Evolutionary conservation across 2,888 invertebrate species (phyloP), one percentile per base, ranked within the genome.

Genomic region (Ypsolopha scabrella): DNA sequence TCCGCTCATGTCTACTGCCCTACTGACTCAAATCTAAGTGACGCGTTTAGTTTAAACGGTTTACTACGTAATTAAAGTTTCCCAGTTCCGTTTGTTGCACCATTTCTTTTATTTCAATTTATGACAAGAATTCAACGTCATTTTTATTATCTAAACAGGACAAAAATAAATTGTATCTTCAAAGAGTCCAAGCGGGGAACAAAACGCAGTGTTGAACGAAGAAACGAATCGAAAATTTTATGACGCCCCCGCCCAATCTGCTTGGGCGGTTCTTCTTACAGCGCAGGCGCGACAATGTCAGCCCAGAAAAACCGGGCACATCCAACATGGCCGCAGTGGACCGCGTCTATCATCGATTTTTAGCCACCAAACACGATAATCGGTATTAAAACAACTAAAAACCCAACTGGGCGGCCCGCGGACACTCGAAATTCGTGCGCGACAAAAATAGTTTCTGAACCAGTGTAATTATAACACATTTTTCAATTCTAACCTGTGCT

Each of bases 281-380:
- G 39, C 39, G 39, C 39, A 39, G n/a, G 39, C 39, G 39, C 39
- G n/a, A 39, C 1, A 6, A 10, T 11, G 39, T 39, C 39, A 11
- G n/a, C 39, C 39, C 39, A 11, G 39, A 39, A 39, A 39, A 39
- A 10, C 39, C 39, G 39, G 39, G n/a, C 39, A 39, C 11, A 39
- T 11, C 39, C 60, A 83, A 83, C 62, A 83, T 83, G 83, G 83
- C 82, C 60, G 67, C 75, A 61, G 58, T 57, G 62, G 70, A 68
- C 66, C 71, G 73, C 73, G 75, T 70, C 65, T 64, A 60, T 64
- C 70, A 75, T 80, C 81, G 80, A 80, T 80, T 80, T 78, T 80
- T 72, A 78, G 73, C 70, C 71, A 70, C 65, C 68, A 68, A 37
- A 35, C 47, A 48, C 37, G 36, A 37, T 36, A 48, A 48, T 37